Conservation (phyloP, 2,888 invertebrate genomes). For the Zygogramma bicolorata region DNA sequence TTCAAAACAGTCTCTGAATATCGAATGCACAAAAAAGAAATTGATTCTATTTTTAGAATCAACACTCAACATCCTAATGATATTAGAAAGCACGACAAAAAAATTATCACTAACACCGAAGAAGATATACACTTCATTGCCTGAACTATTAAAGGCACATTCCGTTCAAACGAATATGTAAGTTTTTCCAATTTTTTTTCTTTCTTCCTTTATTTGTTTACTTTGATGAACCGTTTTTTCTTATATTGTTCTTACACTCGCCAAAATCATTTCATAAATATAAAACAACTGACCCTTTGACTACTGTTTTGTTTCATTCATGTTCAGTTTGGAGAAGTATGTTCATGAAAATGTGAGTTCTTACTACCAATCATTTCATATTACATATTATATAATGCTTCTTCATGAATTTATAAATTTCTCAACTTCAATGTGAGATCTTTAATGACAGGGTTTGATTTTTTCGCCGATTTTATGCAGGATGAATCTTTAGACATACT, state of each 20-base stretch:
- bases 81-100: not conserved
- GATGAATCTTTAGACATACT: not conserved
- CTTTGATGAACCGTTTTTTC: too few species aligned
- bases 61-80: not conserved
- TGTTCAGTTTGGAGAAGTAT: not conserved
- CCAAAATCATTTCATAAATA: too few species aligned
- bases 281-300: too few species aligned
- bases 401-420: not conserved
- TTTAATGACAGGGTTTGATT: not conserved
- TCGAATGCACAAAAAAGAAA: not conserved
- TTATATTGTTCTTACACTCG: too few species aligned
- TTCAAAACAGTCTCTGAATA: not conserved
- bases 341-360: not conserved
- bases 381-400: not conserved
- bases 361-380: not conserved
- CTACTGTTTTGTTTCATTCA: too few species aligned
- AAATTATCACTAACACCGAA: not conserved
- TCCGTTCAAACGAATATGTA: too few species aligned
- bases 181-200: too few species aligned
- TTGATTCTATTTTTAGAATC: not conserved
- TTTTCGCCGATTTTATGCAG: not conserved
- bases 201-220: too few species aligned
- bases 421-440: not conserved
- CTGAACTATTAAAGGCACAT: not conserved
- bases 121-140: not conserved